These are phyloP conservation scores for Sebastes steindachneri DNA, from an alignment of 2,797 vertebrate genomes.

Conservation along the genomic window DNA sequence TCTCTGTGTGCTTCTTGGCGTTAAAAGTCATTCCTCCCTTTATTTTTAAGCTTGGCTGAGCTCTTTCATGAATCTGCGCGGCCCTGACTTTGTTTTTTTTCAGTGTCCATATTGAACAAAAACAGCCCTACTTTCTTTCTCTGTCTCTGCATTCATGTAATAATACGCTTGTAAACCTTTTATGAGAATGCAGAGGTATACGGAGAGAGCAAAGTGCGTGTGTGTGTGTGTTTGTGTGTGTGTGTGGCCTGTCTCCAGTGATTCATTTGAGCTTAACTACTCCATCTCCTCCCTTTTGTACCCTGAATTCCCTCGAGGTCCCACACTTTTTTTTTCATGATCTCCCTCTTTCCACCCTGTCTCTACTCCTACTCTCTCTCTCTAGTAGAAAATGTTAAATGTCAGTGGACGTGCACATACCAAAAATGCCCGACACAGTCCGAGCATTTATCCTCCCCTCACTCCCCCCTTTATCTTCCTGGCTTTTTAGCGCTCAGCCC, in stretches of 20 bases:
- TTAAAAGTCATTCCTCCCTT: conserved; percentile 64
- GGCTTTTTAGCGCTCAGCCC: conserved; percentile 51
- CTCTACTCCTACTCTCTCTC: conserved; percentile 10
- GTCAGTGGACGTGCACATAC: conserved; percentile 61
- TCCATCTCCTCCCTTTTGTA: conserved; percentile 60
- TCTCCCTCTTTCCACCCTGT: background rate
- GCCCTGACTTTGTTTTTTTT: conserved; percentile 43
- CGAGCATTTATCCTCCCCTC: conserved; percentile 49
- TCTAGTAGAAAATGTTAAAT: conserved; percentile 46
- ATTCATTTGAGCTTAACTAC: conserved; percentile 53
- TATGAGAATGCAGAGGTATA: conserved; percentile 43
- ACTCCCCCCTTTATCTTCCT: conserved; percentile 47
- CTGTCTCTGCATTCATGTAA: conserved; percentile 39
- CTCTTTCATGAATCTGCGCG: conserved; percentile 52
- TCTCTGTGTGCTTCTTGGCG: conserved; percentile 45
- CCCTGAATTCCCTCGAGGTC: conserved; percentile 36
- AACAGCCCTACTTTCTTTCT: conserved; percentile 33
- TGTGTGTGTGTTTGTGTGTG: conserved; percentile 30
- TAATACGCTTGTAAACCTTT: conserved; percentile 52
- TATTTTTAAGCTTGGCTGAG: conserved; percentile 66
- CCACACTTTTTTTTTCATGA: conserved; percentile 31
- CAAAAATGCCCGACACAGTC: conserved; percentile 57
- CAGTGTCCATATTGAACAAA: conserved; percentile 40
- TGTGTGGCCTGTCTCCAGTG: conserved; percentile 52
- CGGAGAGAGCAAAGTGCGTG: conserved; percentile 5